These are phyloP conservation scores for Thunnus albacares DNA, from an alignment of 2,797 vertebrate species.

Conservation along the genomic window DNA sequence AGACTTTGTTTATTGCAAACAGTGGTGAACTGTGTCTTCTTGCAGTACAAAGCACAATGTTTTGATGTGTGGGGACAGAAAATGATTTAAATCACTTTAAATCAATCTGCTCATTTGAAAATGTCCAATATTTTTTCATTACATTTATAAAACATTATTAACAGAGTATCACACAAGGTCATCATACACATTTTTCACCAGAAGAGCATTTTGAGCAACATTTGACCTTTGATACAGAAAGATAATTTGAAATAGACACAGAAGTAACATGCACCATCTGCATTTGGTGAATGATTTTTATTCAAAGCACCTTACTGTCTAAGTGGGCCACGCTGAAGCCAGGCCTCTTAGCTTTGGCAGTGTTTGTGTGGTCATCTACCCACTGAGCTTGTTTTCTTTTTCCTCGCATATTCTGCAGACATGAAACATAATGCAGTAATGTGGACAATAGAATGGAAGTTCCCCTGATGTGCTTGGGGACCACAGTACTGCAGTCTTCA, in stretches of 20 bases:
- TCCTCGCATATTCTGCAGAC: conserved; percentile 51
- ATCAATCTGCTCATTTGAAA: no score
- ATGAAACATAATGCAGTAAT: conserved; percentile 66
- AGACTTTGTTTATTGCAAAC: background rate
- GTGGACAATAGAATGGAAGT: conserved; percentile 81
- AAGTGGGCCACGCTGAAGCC: background rate
- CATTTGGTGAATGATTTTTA: background rate
- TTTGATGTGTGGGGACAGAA: no score
- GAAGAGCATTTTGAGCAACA: background rate
- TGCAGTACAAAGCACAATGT: background rate
- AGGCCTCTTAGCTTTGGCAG: background rate
- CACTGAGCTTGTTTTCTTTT: conserved; percentile 61
- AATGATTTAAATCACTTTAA: no score
- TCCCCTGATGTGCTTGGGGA: conserved; percentile 75
- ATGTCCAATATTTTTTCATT: background rate
- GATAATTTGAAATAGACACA: background rate
- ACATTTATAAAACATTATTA: background rate
- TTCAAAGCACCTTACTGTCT: background rate
- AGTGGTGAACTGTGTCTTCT: background rate
- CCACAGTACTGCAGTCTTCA: conserved; percentile 46
- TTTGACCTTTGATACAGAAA: no score
- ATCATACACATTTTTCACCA: background rate
- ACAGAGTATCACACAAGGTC: background rate
- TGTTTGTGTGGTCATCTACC: conserved; percentile 28
- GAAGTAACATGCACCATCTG: background rate